Conservation (phyloP, 2,888 invertebrate species). For the Apamea anceps region DNA sequence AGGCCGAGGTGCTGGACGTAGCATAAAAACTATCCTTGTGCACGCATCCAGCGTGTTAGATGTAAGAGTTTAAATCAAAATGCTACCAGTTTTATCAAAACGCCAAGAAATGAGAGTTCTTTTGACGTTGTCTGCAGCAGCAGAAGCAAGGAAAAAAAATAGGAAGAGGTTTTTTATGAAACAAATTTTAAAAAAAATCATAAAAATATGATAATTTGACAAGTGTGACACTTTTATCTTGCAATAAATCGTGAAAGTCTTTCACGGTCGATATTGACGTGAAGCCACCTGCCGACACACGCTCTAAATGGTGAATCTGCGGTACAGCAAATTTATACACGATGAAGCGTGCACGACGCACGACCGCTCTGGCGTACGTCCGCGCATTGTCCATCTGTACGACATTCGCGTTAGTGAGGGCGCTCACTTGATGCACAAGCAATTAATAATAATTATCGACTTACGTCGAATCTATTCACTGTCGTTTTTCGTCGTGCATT, state of each 20-base stretch:
- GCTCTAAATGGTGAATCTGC: neutral
- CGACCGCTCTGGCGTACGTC: neutral
- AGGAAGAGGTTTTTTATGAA: neutral
- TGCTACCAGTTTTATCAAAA: neutral
- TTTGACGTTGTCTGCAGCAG: neutral
- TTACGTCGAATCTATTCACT: neutral
- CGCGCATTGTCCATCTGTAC: neutral
- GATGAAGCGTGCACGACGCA: neutral
- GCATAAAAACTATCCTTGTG: neutral
- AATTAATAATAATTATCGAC: neutral
- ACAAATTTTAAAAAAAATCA: no score
- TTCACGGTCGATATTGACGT: neutral
- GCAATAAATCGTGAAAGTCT: no score
- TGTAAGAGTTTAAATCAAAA: conserved; percentile 3
- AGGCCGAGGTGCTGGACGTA: neutral
- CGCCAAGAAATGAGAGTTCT: conserved; percentile 3
- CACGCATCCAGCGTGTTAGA: neutral
- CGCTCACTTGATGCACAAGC: neutral
- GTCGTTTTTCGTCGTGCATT: neutral
- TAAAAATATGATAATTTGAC: no score
- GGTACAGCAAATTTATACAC: neutral
- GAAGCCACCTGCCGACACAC: neutral
- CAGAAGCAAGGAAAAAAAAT: neutral
- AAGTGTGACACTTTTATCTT: no score
- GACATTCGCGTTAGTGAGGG: neutral